Base-by-base conservation (phyloP, 2,113 vertebrate species). In the Anguilla rostrata region DNA sequence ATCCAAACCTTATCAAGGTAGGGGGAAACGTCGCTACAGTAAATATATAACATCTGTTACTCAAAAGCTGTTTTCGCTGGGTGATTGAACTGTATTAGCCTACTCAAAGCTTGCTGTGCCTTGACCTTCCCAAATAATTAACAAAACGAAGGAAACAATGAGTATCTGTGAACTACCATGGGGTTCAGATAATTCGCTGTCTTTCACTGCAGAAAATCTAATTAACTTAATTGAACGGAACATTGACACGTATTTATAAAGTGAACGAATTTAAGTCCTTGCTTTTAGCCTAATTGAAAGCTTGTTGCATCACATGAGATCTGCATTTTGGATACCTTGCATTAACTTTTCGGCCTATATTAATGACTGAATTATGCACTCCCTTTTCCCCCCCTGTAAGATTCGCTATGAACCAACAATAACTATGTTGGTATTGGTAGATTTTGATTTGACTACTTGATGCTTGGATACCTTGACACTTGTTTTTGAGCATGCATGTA, bases 1-100 rank as follows among this genome's bases (percentile, higher is more conserved):
- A 96, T 78, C 95, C 96, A 9, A 97, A 97, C 84, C 91, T 97
- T 92, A 94, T 97, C 12, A 91, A 96, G 96, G 97, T 96, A 91
- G 85, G 89, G 82, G 49, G 83, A 84, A 34, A 57, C 22, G 49
- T 53, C 20, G 22, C 39, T 90, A 78, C 22, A 16, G 56, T 71
- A 82, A 53, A 60, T 39, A 11, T n/a, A 41, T 82, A 46, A n/a
- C 3, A 5, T 29, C 34, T 34, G 34, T 34, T 34, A 34, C 34
- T 34, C 34, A 34, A 34, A 34, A 4, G 43, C 43, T 46, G 43
- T 46, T 46, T 46, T 46, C 8, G 43, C 43, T 46, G 4, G 43
- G 43, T 46, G 43, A 46, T 46, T 46, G 43, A 46, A 46, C 43
- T 46, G 43, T 46, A 46, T 4, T 46, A 46, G 43, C 5, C 43